Evolutionary conservation across 2,113 vertebrate genomes (phyloP).

Genomic region (Phylloscopus trochiloides): DNA sequence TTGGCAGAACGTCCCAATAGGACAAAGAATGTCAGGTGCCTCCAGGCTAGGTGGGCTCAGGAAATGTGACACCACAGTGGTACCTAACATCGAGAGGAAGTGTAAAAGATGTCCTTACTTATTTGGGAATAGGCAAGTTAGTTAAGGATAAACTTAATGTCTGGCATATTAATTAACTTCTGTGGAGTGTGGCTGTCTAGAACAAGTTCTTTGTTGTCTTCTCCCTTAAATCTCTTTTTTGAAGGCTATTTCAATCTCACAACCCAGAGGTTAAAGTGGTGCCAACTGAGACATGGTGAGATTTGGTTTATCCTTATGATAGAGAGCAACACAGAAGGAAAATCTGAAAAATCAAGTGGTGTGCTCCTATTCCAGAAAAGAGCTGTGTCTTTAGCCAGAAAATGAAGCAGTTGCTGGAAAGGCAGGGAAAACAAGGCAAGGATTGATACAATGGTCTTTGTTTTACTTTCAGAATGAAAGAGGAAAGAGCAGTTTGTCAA

Average conservation of each 20-base stretch:
- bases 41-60: neutral
- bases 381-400: neutral
- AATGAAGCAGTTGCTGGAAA: neutral
- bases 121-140: neutral
- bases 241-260: neutral
- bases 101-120: neutral
- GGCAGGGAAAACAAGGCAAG: neutral
- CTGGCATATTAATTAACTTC: neutral
- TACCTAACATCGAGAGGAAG: accelerated
- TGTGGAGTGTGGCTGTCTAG: neutral
- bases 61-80: neutral
- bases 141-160: neutral
- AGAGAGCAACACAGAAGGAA: neutral
- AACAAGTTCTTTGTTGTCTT: neutral
- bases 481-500: neutral
- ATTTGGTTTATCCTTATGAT: neutral
- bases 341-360: neutral
- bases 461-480: neutral
- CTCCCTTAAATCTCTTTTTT: neutral
- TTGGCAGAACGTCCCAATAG: neutral
- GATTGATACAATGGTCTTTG: neutral
- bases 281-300: neutral
- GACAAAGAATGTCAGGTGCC: accelerated
- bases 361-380: neutral
- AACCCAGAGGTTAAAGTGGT: neutral